Percentiles rank a stretch among this genome's conserved stretches.
Conservation (phyloP, 2,888 invertebrate species). For the Caenorhabditis japonica region DNA sequence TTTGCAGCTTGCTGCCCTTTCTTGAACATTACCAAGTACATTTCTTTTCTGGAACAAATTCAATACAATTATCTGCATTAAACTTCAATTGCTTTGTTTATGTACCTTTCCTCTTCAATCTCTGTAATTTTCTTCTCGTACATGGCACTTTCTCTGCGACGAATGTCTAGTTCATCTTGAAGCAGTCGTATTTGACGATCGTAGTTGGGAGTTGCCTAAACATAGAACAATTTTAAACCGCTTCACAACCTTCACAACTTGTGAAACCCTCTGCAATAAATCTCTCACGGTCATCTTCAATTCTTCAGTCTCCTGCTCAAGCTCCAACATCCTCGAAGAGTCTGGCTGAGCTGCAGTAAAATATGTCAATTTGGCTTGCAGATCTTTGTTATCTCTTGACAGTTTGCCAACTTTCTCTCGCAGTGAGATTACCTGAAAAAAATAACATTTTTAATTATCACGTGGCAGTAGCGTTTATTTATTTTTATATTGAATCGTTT, state of each 20-base stretch:
- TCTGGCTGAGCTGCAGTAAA: constrained; percentile 37
- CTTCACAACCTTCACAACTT: constrained; percentile 7
- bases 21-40: constrained; percentile 77
- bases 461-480: too few relatives aligned
- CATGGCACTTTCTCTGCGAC: constrained; percentile 69
- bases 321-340: constrained; percentile 40
- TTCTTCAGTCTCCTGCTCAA: constrained; percentile 51
- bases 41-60: constrained; percentile 63
- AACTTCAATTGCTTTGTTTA: background rate
- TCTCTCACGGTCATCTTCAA: constrained; percentile 45
- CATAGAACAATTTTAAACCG: background rate
- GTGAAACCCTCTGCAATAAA: constrained; percentile 39
- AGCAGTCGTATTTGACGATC: constrained; percentile 43
- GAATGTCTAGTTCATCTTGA: constrained; percentile 63
- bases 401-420: constrained; percentile 61
- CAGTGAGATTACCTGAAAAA: constrained; percentile 46
- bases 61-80: background rate
- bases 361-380: constrained; percentile 45
- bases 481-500: too few relatives aligned
- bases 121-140: constrained; percentile 74
- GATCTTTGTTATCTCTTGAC: constrained; percentile 53
- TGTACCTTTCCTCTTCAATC: constrained; percentile 71
- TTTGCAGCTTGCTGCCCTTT: constrained; percentile 77
- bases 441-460: background rate
- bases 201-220: constrained; percentile 26